Evolutionary conservation across 2,888 invertebrate species (phyloP).

Genomic region (Drosophila limbata): DNA sequence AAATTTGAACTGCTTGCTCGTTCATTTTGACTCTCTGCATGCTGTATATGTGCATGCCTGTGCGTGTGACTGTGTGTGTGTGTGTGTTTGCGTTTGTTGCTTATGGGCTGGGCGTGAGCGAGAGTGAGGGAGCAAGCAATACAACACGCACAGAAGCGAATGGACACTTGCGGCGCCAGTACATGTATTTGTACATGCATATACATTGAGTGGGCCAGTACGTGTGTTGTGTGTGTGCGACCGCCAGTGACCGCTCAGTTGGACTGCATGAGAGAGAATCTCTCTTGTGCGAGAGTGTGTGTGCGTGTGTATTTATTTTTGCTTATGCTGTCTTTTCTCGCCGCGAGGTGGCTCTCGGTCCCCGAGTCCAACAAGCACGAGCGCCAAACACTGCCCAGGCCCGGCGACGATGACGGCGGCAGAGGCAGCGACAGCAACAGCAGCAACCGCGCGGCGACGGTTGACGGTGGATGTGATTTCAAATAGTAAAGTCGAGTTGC

Average conservation of each 20-base stretch:
- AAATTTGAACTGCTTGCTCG: slow-evolving; percentile 55
- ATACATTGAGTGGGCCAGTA: slow-evolving; percentile 17
- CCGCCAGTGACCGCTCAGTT: slow-evolving; percentile 50
- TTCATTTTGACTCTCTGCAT: slow-evolving; percentile 18
- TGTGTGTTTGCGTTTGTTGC: slow-evolving; percentile 26
- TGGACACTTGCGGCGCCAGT: slow-evolving; percentile 65
- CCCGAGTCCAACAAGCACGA: slow-evolving; percentile 50
- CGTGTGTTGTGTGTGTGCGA: slow-evolving; percentile 23
- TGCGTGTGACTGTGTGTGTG: slow-evolving; percentile 20
- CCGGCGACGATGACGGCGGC: slow-evolving; percentile 22
- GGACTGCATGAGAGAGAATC: slow-evolving; percentile 10
- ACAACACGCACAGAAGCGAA: slow-evolving; percentile 66
- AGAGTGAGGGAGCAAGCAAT: slow-evolving; percentile 70
- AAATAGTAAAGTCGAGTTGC: slow-evolving; percentile 75
- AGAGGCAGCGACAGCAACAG: slow-evolving; percentile 27
- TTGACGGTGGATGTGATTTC: slow-evolving; percentile 67
- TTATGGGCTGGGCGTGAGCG: slow-evolving; percentile 58
- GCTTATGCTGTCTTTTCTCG: slow-evolving; percentile 49
- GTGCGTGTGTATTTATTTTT: slow-evolving; percentile 46
- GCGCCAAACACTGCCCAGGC: slow-evolving; percentile 61
- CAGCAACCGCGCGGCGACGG: slow-evolving; percentile 57
- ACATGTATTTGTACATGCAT: slow-evolving; percentile 8
- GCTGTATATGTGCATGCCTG: slow-evolving; percentile 11
- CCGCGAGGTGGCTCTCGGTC: slow-evolving; percentile 50
- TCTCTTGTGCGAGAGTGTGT: slow-evolving; percentile 4